phyloP scores from a whole-genome alignment of 2,113 vertebrate genomes.

The Aegotheles bennettii region DNA sequence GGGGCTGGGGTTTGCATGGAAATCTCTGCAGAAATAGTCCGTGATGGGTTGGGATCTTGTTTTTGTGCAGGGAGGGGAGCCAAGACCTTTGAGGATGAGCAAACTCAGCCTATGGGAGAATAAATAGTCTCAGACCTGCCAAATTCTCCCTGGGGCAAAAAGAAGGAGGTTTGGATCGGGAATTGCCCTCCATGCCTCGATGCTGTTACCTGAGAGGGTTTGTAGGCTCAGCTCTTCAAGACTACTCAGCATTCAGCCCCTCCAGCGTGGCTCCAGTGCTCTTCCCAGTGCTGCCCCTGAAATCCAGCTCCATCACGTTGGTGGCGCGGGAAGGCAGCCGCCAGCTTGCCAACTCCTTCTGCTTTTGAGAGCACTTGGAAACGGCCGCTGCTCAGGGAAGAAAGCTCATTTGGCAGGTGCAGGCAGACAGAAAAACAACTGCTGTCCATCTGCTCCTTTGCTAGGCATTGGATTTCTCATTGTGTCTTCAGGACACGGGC shows the following conservation, averaged over 20 bases:
- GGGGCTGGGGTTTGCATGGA: neutral
- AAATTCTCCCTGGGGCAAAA: neutral
- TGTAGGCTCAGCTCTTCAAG: neutral
- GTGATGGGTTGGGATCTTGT: neutral
- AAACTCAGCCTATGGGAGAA: neutral
- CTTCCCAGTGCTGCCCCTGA: accelerated
- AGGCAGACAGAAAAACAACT: constrained; percentile 8
- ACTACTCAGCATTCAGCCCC: neutral
- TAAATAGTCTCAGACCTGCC: neutral
- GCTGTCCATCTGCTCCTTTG: constrained; percentile 47
- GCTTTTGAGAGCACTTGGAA: constrained; percentile 16
- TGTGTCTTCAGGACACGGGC: neutral
- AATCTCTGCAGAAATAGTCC: neutral
- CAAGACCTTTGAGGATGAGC: neutral
- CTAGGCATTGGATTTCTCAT: neutral
- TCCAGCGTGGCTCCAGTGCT: neutral
- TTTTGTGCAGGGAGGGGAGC: neutral
- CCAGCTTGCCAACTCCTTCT: neutral
- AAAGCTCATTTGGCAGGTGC: constrained; percentile 17
- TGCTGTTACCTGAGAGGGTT: accelerated
- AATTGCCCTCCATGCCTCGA: accelerated
- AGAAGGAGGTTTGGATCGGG: neutral
- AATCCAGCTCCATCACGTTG: accelerated
- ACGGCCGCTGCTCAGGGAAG: neutral
- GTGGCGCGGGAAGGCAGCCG: accelerated